Evolutionary conservation across 2,888 invertebrate genomes (phyloP).

Genomic region (Steinernema carpocapsae): DNA sequence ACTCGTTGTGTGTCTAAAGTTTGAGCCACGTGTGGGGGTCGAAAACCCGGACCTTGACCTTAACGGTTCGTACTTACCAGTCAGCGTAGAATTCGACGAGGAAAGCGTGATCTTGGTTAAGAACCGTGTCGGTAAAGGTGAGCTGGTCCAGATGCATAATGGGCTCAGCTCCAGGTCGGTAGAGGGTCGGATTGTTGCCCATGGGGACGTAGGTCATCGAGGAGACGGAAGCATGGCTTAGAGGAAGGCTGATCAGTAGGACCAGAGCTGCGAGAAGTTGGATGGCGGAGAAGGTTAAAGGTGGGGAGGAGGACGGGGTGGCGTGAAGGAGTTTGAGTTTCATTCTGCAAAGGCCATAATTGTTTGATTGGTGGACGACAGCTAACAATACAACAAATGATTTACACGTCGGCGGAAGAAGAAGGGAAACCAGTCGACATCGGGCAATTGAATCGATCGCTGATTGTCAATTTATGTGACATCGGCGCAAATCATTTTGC

Average conservation of each 20-base stretch:
- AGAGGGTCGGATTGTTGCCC: slow-evolving; percentile 64
- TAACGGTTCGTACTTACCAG: slow-evolving; percentile 73
- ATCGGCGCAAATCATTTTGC: slow-evolving; percentile 35
- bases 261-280: background rate
- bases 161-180: slow-evolving; percentile 66
- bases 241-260: slow-evolving; percentile 1
- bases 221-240: slow-evolving; percentile 36
- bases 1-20: background rate
- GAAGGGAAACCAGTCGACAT: slow-evolving; percentile 33
- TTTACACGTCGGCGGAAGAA: slow-evolving; percentile 33
- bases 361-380: slow-evolving; percentile 28
- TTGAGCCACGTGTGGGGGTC: background rate
- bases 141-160: slow-evolving; percentile 63
- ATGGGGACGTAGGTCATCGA: slow-evolving; percentile 53
- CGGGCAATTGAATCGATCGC: slow-evolving; percentile 23
- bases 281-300: background rate
- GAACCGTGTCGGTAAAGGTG: slow-evolving; percentile 67
- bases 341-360: slow-evolving; percentile 34
- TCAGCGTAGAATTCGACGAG: slow-evolving; percentile 90
- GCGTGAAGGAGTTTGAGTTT: slow-evolving; percentile 32
- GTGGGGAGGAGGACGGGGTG: background rate
- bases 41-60: no score
- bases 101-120: slow-evolving; percentile 74
- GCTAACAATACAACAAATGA: slow-evolving; percentile 34
- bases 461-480: slow-evolving; percentile 34